These are phyloP conservation scores for Galbula dea DNA, from an alignment of 2,113 vertebrate species.

Conservation along the genomic window DNA sequence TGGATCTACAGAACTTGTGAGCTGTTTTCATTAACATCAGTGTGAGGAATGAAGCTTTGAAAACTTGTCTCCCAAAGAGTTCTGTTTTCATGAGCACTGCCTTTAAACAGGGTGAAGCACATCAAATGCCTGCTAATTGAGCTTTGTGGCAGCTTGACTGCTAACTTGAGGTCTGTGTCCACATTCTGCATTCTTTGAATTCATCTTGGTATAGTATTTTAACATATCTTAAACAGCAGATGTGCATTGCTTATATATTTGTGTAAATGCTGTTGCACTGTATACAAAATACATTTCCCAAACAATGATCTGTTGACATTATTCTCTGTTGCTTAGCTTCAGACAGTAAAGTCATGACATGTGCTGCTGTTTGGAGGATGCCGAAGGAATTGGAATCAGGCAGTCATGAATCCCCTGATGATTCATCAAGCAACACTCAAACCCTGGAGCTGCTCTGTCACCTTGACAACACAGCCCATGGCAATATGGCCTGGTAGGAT, in stretches of 20 bases:
- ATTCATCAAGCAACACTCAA: constrained; percentile 92
- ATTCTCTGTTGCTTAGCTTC: constrained; percentile 80
- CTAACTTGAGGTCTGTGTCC: neutral
- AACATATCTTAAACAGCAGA: constrained; percentile 52
- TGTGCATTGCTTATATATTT: constrained; percentile 22
- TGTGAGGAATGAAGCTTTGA: neutral
- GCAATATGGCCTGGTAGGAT: constrained; percentile 92
- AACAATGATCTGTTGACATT: constrained; percentile 65
- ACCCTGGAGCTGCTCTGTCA: constrained; percentile 96
- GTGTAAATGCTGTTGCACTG: constrained; percentile 16
- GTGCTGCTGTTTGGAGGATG: constrained; percentile 96
- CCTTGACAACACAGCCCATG: constrained; percentile 87
- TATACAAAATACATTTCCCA: constrained; percentile 16
- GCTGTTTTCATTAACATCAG: neutral
- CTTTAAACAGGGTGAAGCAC: neutral
- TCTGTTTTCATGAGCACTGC: neutral
- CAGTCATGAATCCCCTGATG: constrained; percentile 93
- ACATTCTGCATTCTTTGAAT: neutral
- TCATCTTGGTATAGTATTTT: constrained; percentile 20
- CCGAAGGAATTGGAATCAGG: constrained; percentile 93
- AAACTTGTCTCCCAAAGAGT: neutral
- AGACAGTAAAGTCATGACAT: constrained; percentile 90
- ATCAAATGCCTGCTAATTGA: neutral
- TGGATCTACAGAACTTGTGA: neutral
- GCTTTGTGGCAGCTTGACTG: neutral